phyloP scores from a whole-genome alignment of 2,888 invertebrate genomes.

The Anthophora plumipes region DNA sequence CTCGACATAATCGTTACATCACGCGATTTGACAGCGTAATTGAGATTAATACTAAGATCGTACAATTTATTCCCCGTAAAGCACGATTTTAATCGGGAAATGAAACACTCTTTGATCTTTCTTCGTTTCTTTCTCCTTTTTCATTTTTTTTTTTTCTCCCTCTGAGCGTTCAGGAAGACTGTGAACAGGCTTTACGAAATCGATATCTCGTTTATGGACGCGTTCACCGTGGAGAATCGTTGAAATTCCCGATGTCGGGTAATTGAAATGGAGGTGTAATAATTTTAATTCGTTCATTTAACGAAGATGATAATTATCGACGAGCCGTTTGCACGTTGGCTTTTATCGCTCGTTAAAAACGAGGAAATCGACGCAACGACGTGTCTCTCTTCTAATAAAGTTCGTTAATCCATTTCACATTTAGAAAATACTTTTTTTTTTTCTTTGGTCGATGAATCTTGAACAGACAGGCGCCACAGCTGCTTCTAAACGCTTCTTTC shows the following conservation, averaged over 20 bases:
- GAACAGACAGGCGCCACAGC: background rate
- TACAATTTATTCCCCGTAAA: background rate
- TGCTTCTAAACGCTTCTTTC: conserved; percentile 3
- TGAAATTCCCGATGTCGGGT: background rate
- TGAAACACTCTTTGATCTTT: too few species aligned
- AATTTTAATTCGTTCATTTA: background rate
- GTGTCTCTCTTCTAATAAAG: background rate
- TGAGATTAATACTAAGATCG: conserved; percentile 16
- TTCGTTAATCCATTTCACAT: conserved; percentile 5
- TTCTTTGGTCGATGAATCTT: background rate
- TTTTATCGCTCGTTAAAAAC: background rate
- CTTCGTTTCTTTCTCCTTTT: conserved; percentile 4
- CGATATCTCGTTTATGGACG: conserved; percentile 9
- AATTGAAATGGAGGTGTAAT: conserved; percentile 10
- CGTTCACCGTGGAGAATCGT: background rate
- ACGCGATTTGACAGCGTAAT: conserved; percentile 16
- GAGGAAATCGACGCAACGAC: background rate
- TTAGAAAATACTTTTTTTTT: background rate
- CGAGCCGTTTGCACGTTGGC: background rate
- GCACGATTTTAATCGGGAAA: conserved; percentile 4
- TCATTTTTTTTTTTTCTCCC: background rate
- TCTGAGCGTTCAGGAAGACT: background rate
- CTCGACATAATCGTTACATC: conserved; percentile 3
- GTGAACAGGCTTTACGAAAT: background rate
- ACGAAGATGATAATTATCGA: conserved; percentile 12